Base-by-base conservation (phyloP, 2,797 vertebrate species). In the Crenichthys baileyi region DNA sequence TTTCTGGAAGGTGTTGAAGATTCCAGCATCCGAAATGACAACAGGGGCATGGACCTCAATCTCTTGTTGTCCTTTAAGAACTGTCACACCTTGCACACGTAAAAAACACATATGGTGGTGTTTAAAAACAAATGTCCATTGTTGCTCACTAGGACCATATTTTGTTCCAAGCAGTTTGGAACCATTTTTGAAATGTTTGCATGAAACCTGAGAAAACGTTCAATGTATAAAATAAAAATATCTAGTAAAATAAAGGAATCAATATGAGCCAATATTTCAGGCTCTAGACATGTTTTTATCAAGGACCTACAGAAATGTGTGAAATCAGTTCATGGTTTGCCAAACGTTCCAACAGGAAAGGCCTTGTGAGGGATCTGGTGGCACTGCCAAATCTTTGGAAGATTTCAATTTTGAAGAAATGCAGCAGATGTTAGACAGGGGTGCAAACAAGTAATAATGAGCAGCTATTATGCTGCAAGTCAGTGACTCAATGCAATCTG, bases 1-100 rank as follows among this genome's bases (percentile, higher is more conserved):
- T 29, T 88, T 94, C 79, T 95, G 89, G 24, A 96, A 96, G 7
- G 95, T 97, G 90, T 97, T 97, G 87, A 96, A 96, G 83, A 96
- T 68, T 2, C 96, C 96, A 0, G 95, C 95, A 0, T 96, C 94
- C 0, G 96, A 96, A 91, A 97, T 96, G 73, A 97, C 83, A 2
- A 95, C 68, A 0, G 96, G 94, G 12, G 96, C 95, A 5, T 73
- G 81, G 74, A 97, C 78, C 80, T 94, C 83, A 29, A 95, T 87
- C 86, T 96, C 95, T 26, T 93, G 90, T 70, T 93, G 76, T 0
- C 92, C 91, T 76, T 95, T 96, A 29, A 78, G 90, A 74, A 97
- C 95, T 0, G 83, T 92, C 81, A 96, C 96, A 56, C 96, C 96
- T 96, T 76, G 50, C 7, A 82, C 56, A 86, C 36, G 82, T 0